Evolutionary conservation across 2,888 invertebrate species (phyloP), one percentile per base, ranked within the genome.

Genomic region (Schizotus pectinicornis): DNA sequence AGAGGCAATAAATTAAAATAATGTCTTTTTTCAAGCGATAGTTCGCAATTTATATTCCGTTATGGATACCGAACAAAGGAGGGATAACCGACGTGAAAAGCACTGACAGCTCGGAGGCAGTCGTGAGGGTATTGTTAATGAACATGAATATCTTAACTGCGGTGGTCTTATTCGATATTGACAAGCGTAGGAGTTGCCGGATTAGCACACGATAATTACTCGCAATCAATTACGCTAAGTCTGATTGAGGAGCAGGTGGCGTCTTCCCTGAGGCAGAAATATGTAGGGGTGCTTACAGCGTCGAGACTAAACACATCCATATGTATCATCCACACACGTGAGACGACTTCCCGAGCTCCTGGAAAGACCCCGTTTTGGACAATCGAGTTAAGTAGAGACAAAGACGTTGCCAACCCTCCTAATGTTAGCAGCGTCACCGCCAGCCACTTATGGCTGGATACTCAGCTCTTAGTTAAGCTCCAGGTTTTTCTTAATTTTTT

Each of bases 51-150:
- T 61, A 57, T 57, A 55, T 61, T 59, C 62, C 62, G 59, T 56
- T 64, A 60, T 63, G 45, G 60, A 64, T 59, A 61, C 56, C 46
- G 59, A 68, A 68, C 67, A 69, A 69, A 69, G 64, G 57, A 63
- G 59, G 61, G 63, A 63, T 56, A 61, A 61, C 56, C 61, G 53
- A 56, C 56, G 48, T 59, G 63, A 56, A 58, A 62, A 54, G 59
- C 61, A 54, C 55, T 59, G 65, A 63, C 61, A 64, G 67, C 68
- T 67, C 56, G 60, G 45, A 68, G 70, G 69, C 67, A 63, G 63
- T 72, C 72, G 71, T 71, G 73, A 68, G 63, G 67, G 65, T 64
- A 71, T 71, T 68, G 73, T 72, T 71, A 71, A 72, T 72, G 70
- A 70, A 70, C 67, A 62, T 61, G 68, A 70, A 72, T 69, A 67